phyloP scores from a whole-genome alignment of 2,797 vertebrate genomes.

The Lagorchestes hirsutus region DNA sequence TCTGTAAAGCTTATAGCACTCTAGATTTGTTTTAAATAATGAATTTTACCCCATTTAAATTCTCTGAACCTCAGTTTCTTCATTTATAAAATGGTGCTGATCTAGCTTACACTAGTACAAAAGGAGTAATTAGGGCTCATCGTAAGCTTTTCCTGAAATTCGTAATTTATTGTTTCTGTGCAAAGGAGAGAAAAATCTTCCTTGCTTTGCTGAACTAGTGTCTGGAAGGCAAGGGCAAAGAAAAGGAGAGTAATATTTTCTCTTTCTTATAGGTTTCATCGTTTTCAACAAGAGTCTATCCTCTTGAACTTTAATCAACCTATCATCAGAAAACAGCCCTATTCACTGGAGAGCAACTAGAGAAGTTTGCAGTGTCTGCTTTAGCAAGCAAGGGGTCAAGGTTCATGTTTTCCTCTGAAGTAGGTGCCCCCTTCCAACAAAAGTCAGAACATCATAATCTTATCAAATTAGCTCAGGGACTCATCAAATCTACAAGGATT shows the following conservation, averaged over 20 bases:
- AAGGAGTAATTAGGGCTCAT: background rate
- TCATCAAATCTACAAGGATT: background rate
- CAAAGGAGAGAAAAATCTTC: background rate
- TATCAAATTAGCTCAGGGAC: background rate
- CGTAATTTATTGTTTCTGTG: background rate
- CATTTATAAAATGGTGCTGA: background rate
- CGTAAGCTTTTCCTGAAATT: background rate
- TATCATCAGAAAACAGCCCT: background rate
- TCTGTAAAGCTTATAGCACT: background rate
- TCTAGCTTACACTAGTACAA: background rate
- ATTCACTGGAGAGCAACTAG: background rate
- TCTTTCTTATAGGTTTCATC: background rate
- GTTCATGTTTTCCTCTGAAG: background rate
- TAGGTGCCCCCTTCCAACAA: background rate
- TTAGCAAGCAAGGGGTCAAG: background rate
- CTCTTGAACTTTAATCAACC: background rate
- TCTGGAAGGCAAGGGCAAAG: background rate
- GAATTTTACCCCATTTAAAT: background rate
- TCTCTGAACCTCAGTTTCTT: constrained; percentile 1
- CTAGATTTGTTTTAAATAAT: background rate
- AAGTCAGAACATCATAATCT: background rate
- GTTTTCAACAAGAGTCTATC: background rate
- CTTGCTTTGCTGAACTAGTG: no score
- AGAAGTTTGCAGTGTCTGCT: background rate
- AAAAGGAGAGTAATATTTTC: background rate